phyloP scores from a whole-genome alignment of 2,888 invertebrate genomes.

The Drosophila subsilvestris region DNA sequence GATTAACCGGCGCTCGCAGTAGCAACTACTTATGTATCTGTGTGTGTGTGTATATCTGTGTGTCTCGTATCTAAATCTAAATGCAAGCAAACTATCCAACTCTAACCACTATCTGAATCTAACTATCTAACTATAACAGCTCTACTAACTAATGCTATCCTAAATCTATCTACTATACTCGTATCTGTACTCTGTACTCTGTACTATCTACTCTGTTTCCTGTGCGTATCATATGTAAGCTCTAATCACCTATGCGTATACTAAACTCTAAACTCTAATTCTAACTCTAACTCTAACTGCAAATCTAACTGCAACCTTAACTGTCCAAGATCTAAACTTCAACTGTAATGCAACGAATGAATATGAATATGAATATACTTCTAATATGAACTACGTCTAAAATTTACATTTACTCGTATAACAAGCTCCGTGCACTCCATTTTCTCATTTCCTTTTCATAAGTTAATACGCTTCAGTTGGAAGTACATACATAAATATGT shows the following conservation, averaged over 20 bases:
- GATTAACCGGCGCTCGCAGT: constrained; percentile 54
- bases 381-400: constrained; percentile 18
- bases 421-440: constrained; percentile 70
- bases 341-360: constrained; percentile 44
- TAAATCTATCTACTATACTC: constrained; percentile 33
- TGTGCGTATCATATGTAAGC: constrained; percentile 44
- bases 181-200: constrained; percentile 37
- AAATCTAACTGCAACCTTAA: constrained; percentile 40
- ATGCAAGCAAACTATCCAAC: constrained; percentile 30
- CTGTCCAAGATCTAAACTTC: constrained; percentile 27
- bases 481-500: neutral
- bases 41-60: constrained; percentile 53
- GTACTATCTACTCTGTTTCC: constrained; percentile 45
- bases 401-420: constrained; percentile 19
- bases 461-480: constrained; percentile 29
- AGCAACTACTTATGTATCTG: constrained; percentile 36
- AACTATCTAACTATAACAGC: constrained; percentile 30
- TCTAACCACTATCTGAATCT: constrained; percentile 27
- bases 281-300: constrained; percentile 28
- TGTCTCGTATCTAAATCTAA: constrained; percentile 43
- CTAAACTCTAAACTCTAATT: constrained; percentile 23
- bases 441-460: constrained; percentile 49
- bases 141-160: constrained; percentile 48
- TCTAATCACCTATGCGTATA: constrained; percentile 24
- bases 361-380: constrained; percentile 1